Percentiles rank a stretch among this genome's conserved stretches.
phyloP scores from a whole-genome alignment of 2,797 vertebrate genomes.

The Hephaestus fuliginosus region DNA sequence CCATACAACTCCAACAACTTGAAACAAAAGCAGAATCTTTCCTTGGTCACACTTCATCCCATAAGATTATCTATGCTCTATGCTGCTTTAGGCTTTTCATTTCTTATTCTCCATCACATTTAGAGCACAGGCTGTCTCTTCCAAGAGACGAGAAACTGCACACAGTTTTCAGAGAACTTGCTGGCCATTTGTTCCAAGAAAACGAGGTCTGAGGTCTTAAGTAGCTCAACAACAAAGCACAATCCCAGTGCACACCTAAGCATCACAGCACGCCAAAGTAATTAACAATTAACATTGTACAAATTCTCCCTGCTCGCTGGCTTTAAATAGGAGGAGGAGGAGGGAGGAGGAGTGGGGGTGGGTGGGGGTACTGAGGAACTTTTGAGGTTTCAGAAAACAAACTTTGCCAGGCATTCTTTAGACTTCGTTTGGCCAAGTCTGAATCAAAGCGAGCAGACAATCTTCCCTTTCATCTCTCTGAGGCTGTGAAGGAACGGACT shows the following conservation, averaged over 20 bases:
- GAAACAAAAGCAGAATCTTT: not conserved
- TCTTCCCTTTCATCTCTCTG: slow-evolving; percentile 81
- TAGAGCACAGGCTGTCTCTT: slow-evolving; percentile 9
- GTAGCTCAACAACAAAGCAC: slow-evolving; percentile 52
- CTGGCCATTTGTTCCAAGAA: slow-evolving; percentile 63
- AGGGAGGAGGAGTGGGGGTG: slow-evolving; percentile 33
- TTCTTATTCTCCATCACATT: slow-evolving; percentile 13
- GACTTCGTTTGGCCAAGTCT: slow-evolving; percentile 74
- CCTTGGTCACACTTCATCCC: not conserved
- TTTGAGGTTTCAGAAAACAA: slow-evolving; percentile 75
- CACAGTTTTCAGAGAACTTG: slow-evolving; percentile 48
- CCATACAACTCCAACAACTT: not conserved
- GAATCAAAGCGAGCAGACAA: slow-evolving; percentile 77
- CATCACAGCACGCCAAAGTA: slow-evolving; percentile 68
- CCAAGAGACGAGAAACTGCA: slow-evolving; percentile 33
- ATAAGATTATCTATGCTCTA: not conserved
- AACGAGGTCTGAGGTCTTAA: slow-evolving; percentile 45
- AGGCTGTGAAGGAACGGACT: slow-evolving; percentile 79
- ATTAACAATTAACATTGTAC: slow-evolving; percentile 77
- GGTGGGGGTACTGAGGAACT: slow-evolving; percentile 54
- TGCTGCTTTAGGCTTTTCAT: slow-evolving; percentile 8
- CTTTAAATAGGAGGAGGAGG: slow-evolving; percentile 56
- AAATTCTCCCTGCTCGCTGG: slow-evolving; percentile 51
- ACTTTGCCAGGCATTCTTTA: slow-evolving; percentile 76
- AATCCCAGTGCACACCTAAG: slow-evolving; percentile 48